phyloP scores from a whole-genome alignment of 2,113 vertebrate species.

The Engystomops pustulosus region DNA sequence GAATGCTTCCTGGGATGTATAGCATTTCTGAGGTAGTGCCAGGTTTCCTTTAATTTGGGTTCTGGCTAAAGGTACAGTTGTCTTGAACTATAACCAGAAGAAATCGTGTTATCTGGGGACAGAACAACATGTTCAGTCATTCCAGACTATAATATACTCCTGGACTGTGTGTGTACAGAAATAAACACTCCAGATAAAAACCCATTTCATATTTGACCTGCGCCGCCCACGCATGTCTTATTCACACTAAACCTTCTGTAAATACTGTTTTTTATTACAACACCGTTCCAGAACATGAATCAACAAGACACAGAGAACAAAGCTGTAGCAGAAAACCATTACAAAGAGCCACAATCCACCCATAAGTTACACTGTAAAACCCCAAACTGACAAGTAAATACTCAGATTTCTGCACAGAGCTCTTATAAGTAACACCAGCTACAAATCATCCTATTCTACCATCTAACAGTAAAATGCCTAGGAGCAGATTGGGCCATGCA shows the following conservation, averaged over 20 bases:
- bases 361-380: not conserved
- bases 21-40: too few relatives aligned
- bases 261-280: constrained; percentile 6
- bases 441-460: too few relatives aligned
- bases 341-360: not conserved
- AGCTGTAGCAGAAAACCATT: not conserved
- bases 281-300: not conserved
- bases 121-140: too few relatives aligned
- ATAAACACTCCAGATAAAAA: not conserved
- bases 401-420: not conserved
- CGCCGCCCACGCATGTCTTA: not conserved
- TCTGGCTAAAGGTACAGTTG: too few relatives aligned
- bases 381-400: not conserved
- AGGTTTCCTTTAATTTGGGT: too few relatives aligned
- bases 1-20: too few relatives aligned
- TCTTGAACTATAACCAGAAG: too few relatives aligned
- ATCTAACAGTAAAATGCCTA: too few relatives aligned
- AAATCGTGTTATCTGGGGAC: too few relatives aligned
- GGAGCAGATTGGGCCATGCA: too few relatives aligned
- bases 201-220: not conserved
- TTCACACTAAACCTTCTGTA: constrained; percentile 9
- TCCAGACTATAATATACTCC: too few relatives aligned
- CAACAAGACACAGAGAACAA: constrained; percentile 7
- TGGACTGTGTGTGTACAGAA: not conserved
- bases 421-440: too few relatives aligned